Percentiles rank a stretch among this genome's conserved stretches.
Conservation (phyloP, 2,797 vertebrate species). For the Pseudochirops cupreus region DNA sequence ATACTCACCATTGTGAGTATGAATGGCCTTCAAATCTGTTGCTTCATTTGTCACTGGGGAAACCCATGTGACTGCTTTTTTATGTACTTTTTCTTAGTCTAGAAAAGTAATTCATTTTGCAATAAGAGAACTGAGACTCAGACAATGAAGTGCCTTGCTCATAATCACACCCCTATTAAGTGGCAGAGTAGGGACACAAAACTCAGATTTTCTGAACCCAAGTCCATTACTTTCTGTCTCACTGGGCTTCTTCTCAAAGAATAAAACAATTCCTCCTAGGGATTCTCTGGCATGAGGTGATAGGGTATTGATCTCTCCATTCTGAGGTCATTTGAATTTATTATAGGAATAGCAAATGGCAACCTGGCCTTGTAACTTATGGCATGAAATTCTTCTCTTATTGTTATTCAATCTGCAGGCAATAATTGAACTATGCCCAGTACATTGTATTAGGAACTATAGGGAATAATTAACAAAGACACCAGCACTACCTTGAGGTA, state of each 20-base stretch:
- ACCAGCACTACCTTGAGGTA: neutral
- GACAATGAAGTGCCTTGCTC: neutral
- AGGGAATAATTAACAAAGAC: conserved; percentile 10
- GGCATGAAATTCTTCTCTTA: neutral
- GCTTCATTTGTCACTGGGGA: neutral
- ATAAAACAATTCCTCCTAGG: neutral
- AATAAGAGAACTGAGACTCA: neutral
- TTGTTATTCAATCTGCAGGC: neutral
- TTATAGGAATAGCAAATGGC: neutral
- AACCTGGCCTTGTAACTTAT: neutral
- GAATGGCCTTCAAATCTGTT: conserved; percentile 20
- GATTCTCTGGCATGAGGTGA: neutral
- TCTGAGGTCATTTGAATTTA: conserved; percentile 2
- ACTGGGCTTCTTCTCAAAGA: conserved; percentile 7
- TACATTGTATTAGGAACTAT: neutral
- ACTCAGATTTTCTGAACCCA: neutral
- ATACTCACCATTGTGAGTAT: neutral
- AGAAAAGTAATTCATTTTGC: neutral
- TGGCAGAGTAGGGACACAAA: conserved; percentile 11
- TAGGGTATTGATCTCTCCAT: neutral
- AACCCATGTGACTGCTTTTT: neutral
- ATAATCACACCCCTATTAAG: conserved; percentile 2
- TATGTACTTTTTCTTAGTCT: neutral
- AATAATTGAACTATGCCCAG: neutral
- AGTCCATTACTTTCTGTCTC: neutral